These are phyloP conservation scores for Axinella damicornis DNA, from an alignment of 37 sponge, comb jelly and placozoan genomes.

Conservation along the genomic window DNA sequence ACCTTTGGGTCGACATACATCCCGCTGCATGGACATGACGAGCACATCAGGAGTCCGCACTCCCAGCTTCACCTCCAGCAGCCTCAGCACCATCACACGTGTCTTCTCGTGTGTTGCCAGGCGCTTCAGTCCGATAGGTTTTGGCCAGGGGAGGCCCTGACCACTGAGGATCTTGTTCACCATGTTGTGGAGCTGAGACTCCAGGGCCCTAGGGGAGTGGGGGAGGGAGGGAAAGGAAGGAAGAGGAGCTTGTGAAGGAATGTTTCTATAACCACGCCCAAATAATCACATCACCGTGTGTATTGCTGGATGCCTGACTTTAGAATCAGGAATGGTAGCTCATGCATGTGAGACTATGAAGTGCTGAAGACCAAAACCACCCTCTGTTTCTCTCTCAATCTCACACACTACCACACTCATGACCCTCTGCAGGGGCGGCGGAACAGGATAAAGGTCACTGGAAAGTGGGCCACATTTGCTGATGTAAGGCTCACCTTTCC, in stretches of 20 bases:
- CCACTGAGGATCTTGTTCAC: constrained; percentile 54
- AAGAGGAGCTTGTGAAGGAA: too few species aligned
- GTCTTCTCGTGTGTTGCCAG: constrained; percentile 55
- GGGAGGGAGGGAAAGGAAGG: not conserved
- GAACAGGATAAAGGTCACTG: too few species aligned
- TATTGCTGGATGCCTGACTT: not conserved
- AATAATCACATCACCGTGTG: too few species aligned
- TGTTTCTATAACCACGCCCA: too few species aligned
- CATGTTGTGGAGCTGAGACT: constrained; percentile 49
- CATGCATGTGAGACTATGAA: too few species aligned
- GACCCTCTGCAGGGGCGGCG: too few species aligned
- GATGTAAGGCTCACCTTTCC: constrained; percentile 66
- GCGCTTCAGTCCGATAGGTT: constrained; percentile 47
- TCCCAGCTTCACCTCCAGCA: constrained; percentile 53
- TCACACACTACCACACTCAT: too few species aligned
- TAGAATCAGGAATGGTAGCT: too few species aligned
- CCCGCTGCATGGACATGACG: constrained; percentile 40
- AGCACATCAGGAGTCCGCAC: constrained; percentile 17
- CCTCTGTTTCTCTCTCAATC: too few species aligned
- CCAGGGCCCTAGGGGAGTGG: constrained; percentile 40
- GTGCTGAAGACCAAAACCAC: too few species aligned
- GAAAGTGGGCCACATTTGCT: too few species aligned
- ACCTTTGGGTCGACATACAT: constrained; percentile 54
- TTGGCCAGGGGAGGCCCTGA: constrained; percentile 69
- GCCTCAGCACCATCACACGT: constrained; percentile 51